Evolutionary conservation across 1,140 invertebrate genomes (phyloP).

Genomic region (Drosophila erecta): DNA sequence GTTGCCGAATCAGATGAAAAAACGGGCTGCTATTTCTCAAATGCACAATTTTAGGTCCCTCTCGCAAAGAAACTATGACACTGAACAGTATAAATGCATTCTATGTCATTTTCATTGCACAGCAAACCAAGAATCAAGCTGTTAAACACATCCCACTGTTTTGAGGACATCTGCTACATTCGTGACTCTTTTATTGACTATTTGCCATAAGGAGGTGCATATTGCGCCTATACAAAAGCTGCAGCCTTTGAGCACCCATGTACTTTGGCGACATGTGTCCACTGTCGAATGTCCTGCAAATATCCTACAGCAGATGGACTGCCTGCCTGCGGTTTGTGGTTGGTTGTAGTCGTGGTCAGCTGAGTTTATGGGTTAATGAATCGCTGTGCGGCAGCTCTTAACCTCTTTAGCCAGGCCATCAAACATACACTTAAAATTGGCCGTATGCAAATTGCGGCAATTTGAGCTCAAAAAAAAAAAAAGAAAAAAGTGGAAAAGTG

Average conservation of each 20-base stretch:
- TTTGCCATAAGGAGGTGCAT: too few species aligned
- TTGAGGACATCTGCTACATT: too few species aligned
- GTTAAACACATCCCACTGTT: too few species aligned
- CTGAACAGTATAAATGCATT: too few species aligned
- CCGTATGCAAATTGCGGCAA: conserved; percentile 30
- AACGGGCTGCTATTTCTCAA: too few species aligned
- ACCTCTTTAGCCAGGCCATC: background rate
- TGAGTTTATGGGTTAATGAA: conserved; percentile 44
- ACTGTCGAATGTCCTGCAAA: conserved; percentile 9
- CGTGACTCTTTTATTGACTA: too few species aligned
- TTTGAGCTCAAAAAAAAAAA: background rate
- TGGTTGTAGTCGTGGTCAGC: conserved; percentile 25
- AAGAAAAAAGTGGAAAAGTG: conserved; percentile 1
- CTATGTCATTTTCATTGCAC: too few species aligned
- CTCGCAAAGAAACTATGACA: too few species aligned
- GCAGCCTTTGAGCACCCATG: background rate
- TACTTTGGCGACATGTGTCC: conserved; percentile 5
- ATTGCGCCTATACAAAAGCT: background rate
- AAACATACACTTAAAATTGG: background rate
- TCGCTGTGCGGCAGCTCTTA: conserved; percentile 9
- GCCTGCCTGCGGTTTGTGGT: conserved; percentile 26
- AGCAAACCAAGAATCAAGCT: too few species aligned
- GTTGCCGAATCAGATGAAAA: background rate
- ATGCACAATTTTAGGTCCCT: too few species aligned
- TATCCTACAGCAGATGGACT: conserved; percentile 20